A percentile compares a stretch with the other conserved stretches of the same genome.
These are phyloP conservation scores for Luffia ferchaultella DNA, from an alignment of 2,888 invertebrate genomes.

Conservation along the genomic window DNA sequence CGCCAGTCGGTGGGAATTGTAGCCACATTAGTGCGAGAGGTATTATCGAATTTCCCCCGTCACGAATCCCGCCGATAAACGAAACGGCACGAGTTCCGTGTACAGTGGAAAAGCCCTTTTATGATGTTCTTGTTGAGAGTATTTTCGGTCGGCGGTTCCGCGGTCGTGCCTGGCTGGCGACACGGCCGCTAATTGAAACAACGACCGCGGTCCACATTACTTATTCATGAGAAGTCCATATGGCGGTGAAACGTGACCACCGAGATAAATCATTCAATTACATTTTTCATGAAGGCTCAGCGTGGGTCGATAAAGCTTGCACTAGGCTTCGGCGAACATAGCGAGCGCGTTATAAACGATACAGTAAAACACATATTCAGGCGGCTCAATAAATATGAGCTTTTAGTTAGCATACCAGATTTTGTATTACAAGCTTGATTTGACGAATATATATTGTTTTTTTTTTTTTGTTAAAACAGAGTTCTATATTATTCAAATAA, in stretches of 20 bases:
- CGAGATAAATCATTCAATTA: slow-evolving; percentile 62
- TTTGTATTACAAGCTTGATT: no score
- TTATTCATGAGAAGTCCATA: slow-evolving; percentile 65
- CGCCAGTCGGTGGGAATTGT: neutral
- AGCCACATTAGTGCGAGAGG: neutral
- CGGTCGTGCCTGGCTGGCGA: slow-evolving; percentile 45
- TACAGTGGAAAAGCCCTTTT: slow-evolving; percentile 18
- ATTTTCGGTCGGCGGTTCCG: slow-evolving; percentile 20
- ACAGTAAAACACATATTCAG: no score
- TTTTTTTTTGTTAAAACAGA: no score
- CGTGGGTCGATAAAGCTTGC: neutral
- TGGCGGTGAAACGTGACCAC: slow-evolving; percentile 58
- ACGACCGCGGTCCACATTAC: slow-evolving; percentile 58
- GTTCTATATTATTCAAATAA: no score
- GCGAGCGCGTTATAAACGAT: no score
- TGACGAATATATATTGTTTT: no score
- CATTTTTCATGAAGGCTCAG: slow-evolving; percentile 37
- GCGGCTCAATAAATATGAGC: no score
- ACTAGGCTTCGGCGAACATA: no score
- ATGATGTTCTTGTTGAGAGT: slow-evolving; percentile 23
- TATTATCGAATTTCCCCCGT: slow-evolving; percentile 17
- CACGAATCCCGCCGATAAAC: slow-evolving; percentile 13
- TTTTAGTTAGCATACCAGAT: no score
- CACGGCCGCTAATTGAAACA: slow-evolving; percentile 65
- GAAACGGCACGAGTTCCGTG: slow-evolving; percentile 1